Conservation (phyloP, 2,888 invertebrate species). For the Hirtodrosophila alboralis region DNA sequence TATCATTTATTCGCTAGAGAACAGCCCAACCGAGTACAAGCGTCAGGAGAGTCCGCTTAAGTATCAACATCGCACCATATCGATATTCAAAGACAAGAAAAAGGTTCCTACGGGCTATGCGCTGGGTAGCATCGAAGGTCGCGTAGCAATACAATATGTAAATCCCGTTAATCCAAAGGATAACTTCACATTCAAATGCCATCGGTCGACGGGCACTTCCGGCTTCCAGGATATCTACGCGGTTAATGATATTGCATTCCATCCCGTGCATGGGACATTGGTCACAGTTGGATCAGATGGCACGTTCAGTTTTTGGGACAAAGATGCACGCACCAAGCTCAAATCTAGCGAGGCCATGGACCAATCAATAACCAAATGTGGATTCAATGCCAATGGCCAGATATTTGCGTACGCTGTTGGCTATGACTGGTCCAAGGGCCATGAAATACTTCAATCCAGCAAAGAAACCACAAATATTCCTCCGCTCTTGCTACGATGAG, state of each 20-base stretch:
- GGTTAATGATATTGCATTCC: slow-evolving; percentile 97
- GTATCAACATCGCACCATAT: slow-evolving; percentile 97
- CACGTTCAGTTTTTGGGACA: slow-evolving; percentile 99
- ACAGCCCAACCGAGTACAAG: slow-evolving; percentile 96
- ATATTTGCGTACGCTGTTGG: slow-evolving; percentile 99
- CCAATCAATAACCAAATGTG: slow-evolving; percentile 95
- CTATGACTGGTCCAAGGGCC: slow-evolving; percentile 98
- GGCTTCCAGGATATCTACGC: slow-evolving; percentile 88
- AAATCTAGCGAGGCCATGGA: slow-evolving; percentile 98
- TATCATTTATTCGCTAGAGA: slow-evolving; percentile 97
- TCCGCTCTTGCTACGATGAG: slow-evolving; percentile 97
- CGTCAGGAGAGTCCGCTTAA: slow-evolving; percentile 96
- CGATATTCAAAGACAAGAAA: slow-evolving; percentile 97
- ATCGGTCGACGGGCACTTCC: slow-evolving; percentile 92
- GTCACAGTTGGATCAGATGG: slow-evolving; percentile 99
- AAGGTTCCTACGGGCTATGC: slow-evolving; percentile 95
- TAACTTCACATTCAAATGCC: slow-evolving; percentile 99
- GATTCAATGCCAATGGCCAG: slow-evolving; percentile 97
- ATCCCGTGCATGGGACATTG: slow-evolving; percentile 97
- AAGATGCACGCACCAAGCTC: slow-evolving; percentile 98
- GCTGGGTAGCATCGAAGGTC: slow-evolving; percentile 97
- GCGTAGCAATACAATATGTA: slow-evolving; percentile 99
- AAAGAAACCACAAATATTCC: slow-evolving; percentile 97
- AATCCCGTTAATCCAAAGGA: slow-evolving; percentile 97
- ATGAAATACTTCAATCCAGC: slow-evolving; percentile 90